phyloP scores from a whole-genome alignment of 2,113 vertebrate genomes.

The Daphoenositta chrysoptera region DNA sequence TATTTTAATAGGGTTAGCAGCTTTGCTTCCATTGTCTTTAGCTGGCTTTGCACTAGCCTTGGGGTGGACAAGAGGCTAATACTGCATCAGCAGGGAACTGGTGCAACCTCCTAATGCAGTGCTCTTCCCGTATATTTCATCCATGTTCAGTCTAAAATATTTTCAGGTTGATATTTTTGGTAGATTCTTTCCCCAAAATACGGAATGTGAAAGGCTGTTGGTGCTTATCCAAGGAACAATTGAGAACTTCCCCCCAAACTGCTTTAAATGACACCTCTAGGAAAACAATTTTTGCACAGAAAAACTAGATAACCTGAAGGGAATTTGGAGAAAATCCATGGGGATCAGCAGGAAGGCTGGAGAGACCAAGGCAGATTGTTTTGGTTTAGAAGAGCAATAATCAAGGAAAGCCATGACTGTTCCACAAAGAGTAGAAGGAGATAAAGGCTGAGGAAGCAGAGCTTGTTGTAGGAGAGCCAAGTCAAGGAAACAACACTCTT shows the following conservation, averaged over 20 bases:
- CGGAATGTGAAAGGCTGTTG: neutral
- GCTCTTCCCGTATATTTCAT: neutral
- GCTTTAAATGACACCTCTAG: neutral
- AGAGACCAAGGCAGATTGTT: neutral
- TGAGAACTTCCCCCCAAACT: neutral
- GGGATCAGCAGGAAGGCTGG: neutral
- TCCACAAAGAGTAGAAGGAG: neutral
- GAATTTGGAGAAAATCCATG: neutral
- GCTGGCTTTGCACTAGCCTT: neutral
- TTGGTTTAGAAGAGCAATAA: neutral
- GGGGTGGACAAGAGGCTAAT: neutral
- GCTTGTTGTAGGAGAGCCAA: neutral
- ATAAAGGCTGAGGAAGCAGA: neutral
- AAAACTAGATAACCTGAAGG: neutral
- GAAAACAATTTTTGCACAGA: neutral
- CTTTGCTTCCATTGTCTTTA: neutral
- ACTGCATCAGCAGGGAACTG: neutral
- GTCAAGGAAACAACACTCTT: neutral
- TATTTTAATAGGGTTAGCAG: neutral
- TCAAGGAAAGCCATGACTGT: neutral
- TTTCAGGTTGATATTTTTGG: neutral
- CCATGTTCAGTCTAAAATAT: neutral
- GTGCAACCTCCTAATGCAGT: neutral
- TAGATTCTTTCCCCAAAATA: neutral
- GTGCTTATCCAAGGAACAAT: neutral